Percentiles rank a stretch among this genome's conserved stretches.
Conservation (phyloP, 2,888 invertebrate genomes). For the Troglohyphantes excavatus region DNA sequence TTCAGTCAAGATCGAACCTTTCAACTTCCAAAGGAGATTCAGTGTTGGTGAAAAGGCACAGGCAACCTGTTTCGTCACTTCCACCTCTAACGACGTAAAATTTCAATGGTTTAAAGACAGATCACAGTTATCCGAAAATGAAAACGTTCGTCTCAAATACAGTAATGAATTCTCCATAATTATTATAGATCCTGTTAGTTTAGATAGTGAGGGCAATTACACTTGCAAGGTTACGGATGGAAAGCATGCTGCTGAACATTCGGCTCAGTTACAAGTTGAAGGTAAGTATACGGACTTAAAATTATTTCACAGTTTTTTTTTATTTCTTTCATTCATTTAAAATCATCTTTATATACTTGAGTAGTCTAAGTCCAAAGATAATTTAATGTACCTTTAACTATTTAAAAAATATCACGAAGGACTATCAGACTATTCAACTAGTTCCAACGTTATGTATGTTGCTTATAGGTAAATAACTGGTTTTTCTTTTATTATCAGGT, state of each 20-base stretch:
- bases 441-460: no score
- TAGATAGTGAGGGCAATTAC: conserved; percentile 73
- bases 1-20: conserved; percentile 68
- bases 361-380: no score
- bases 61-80: conserved; percentile 49
- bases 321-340: no score
- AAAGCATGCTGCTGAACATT: neutral
- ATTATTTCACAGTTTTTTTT: neutral
- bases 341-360: no score
- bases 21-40: conserved; percentile 52
- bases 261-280: conserved; percentile 50
- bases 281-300: conserved; percentile 39
- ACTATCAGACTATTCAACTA: no score
- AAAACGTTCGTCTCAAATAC: conserved; percentile 41
- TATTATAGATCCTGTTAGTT: conserved; percentile 50
- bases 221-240: conserved; percentile 72
- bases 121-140: neutral
- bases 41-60: conserved; percentile 64
- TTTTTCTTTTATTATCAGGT: no score
- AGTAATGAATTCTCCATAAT: conserved; percentile 65
- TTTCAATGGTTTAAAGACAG: conserved; percentile 75
- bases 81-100: neutral
- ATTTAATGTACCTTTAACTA: no score
- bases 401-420: no score
- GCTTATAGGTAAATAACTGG: no score